A percentile compares a stretch with the other conserved stretches of the same genome.
These are phyloP conservation scores for Ophiothrix spiculata DNA, from an alignment of 35 echinoderm and acorn worm species.

Conservation along the genomic window DNA sequence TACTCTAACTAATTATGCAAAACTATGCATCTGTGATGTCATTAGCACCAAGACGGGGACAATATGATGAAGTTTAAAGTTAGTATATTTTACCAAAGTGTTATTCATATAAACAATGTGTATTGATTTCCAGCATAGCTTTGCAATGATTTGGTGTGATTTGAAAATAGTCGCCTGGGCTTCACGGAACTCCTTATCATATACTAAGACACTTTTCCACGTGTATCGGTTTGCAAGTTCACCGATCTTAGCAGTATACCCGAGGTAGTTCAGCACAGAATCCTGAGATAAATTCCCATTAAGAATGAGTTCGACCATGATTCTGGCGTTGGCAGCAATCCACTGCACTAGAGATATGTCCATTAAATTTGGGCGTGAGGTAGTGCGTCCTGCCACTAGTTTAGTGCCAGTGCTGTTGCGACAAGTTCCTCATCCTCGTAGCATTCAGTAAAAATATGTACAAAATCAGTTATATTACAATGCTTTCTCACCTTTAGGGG, in stretches of 20 bases:
- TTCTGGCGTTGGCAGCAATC: not conserved
- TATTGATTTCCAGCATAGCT: too few species aligned
- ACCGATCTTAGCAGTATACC: not conserved
- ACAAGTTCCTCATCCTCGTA: not conserved
- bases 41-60: too few species aligned
- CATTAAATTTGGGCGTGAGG: not conserved
- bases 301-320: not conserved
- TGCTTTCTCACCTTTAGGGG: not conserved
- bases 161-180: not conserved
- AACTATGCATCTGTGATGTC: too few species aligned
- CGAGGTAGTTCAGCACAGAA: not conserved
- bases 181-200: not conserved
- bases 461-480: not conserved
- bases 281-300: not conserved
- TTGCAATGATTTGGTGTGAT: too few species aligned
- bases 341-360: not conserved
- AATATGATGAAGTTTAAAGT: too few species aligned
- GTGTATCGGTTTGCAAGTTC: not conserved
- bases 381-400: not conserved
- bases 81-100: too few species aligned
- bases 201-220: not conserved
- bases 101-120: too few species aligned
- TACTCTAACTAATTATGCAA: too few species aligned
- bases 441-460: not conserved
- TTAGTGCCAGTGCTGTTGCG: too few species aligned